Evolutionary conservation across 2,888 invertebrate species (phyloP), one percentile per base, ranked within the genome.

Genomic region (Formica aserva): DNA sequence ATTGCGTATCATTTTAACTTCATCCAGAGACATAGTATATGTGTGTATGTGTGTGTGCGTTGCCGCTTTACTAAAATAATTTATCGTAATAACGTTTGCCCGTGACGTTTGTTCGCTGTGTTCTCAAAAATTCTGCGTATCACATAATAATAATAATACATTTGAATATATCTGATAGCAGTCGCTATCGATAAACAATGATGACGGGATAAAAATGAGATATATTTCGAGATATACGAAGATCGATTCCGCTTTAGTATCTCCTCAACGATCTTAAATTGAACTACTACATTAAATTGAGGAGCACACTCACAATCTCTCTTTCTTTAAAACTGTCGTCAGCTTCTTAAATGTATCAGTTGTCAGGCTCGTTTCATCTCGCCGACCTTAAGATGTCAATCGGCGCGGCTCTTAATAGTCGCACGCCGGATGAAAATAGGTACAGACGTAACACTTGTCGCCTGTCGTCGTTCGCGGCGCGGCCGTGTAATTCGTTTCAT

Each of bases 401-500:
- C 22, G n/a, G 8, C 6, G 66, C n/a, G 6, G 3, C 45, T 71
- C 9, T 71, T 45, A 41, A 55, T 32, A 67, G 52, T 86, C 71
- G 75, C 8, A n/a, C 75, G 85, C 72, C 76, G 74, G n/a, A 29
- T 63, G 66, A 82, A 83, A 83, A 76, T 77, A 67, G 66, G 63
- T 84, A 83, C 88, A 57, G 84, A 82, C 83, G 82, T 84, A 86
- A 89, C 86, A 85, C 85, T 85, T 88, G 85, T 89, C 87, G 85
- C 60, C 82, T 80, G 85, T 89, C 82, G 45, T 65, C 38, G 35
- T 65, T 35, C n/a, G 45, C 83, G 82, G 11, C n/a, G 38, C 69
- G 32, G 29, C 71, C 29, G 66, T 22, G 71, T 85, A 86, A 88
- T 89, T 84, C 88, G 84, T 89, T 89, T 89, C 87, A 89, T 88